Evolutionary conservation across 1,140 invertebrate species (phyloP).

Genomic region (Zaprionus ornatus): DNA sequence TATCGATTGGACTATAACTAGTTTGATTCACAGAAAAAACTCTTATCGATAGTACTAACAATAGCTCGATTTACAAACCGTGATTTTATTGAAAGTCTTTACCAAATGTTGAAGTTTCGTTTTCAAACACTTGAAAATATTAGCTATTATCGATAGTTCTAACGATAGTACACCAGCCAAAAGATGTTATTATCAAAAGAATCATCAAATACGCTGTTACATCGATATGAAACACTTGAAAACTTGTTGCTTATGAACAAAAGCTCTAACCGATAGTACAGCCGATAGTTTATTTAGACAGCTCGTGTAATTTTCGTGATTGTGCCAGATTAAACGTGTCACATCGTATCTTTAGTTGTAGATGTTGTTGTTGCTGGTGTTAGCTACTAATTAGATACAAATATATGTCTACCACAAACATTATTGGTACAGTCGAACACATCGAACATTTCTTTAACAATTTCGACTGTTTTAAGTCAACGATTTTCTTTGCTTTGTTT

Average conservation of each 20-base stretch:
- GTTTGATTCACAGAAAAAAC: no score
- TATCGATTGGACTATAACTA: no score
- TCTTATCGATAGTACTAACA: not conserved
- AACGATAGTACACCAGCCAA: not conserved
- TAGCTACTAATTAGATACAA: slow-evolving; percentile 34
- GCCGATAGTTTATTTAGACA: not conserved
- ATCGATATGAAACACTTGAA: not conserved
- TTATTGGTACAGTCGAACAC: slow-evolving; percentile 12
- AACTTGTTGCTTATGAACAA: not conserved
- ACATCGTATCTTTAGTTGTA: not conserved
- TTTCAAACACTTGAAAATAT: no score
- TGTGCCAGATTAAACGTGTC: slow-evolving; percentile 7
- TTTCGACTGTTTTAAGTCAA: slow-evolving; percentile 10
- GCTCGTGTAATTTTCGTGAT: not conserved
- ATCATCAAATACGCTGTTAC: no score
- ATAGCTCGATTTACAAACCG: not conserved
- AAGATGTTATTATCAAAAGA: not conserved
- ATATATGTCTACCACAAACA: slow-evolving; percentile 34
- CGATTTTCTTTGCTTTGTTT: not conserved
- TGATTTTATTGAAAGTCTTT: no score
- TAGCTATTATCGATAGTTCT: not conserved
- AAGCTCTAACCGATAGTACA: not conserved
- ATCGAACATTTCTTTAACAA: slow-evolving; percentile 11
- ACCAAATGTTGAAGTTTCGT: no score
- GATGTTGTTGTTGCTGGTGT: slow-evolving; percentile 17